A percentile compares a stretch with the other conserved stretches of the same genome.
These are phyloP conservation scores for Carassius carassius DNA, from an alignment of 2,113 vertebrate genomes.

Conservation along the genomic window DNA sequence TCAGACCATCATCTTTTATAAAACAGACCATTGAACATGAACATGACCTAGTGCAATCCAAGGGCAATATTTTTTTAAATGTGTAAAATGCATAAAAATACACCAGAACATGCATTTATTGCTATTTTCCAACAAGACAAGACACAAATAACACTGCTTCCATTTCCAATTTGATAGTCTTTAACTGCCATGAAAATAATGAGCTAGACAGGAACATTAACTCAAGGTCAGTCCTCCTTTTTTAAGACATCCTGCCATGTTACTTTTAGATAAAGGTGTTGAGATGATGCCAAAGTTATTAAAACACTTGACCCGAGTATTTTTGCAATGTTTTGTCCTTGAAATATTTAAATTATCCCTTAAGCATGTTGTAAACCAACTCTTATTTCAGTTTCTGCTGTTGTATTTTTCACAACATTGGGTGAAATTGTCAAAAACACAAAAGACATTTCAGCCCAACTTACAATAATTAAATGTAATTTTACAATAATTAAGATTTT, in stretches of 20 bases:
- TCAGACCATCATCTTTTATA: background rate
- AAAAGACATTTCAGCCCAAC: background rate
- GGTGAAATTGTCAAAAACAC: background rate
- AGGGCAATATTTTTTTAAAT: background rate
- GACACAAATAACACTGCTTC: background rate
- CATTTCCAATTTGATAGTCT: background rate
- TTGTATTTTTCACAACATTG: background rate
- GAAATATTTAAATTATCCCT: background rate
- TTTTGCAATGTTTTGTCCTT: background rate
- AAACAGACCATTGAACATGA: background rate
- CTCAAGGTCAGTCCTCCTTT: background rate
- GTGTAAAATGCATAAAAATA: no score
- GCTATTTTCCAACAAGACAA: background rate
- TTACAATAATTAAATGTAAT: no score
- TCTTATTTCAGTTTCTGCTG: background rate
- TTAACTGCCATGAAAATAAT: background rate
- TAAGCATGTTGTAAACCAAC: background rate
- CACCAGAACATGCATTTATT: background rate
- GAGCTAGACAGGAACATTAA: background rate
- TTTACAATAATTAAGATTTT: no score
- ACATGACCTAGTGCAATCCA: background rate
- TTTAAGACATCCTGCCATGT: no score
- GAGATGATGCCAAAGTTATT: background rate
- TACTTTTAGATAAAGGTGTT: background rate
- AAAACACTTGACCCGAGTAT: background rate